Base-by-base conservation (phyloP, 2,113 vertebrate species). In the Saccopteryx leptura region DNA sequence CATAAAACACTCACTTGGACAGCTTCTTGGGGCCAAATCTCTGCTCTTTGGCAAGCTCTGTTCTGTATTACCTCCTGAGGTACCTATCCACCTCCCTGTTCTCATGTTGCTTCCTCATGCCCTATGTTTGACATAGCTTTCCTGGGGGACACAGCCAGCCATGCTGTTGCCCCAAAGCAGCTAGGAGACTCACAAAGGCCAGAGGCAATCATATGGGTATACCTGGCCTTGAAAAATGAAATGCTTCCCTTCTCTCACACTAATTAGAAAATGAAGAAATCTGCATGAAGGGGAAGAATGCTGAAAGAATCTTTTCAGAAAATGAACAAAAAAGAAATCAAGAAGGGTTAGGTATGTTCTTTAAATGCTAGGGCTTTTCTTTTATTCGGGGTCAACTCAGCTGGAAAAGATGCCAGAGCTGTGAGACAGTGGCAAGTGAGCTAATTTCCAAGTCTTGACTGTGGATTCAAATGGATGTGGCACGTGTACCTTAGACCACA, bases 261-360 rank as follows among this genome's bases (percentile, higher is more conserved):
- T 31, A 78, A 12, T 81, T 56, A 91, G 46, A 74, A 63, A 92
- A 88, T 94, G 33, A 91, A 39, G 58, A 50, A 2, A 76, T 88
- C 50, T 85, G 12, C 72, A 88, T 96, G 71, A 88, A 88, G 5
- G 14, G 48, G 39, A 94, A 89, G 56, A 86, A 28, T 83, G 19
- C 23, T 93, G 9, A 88, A 26, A 81, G 28, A 88, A 94, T 78
- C 39, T 31, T 88, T 91, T 48, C 7, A 94, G 87, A 84, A 93
- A 94, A 74, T 91, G 52, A 93, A 86, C 18, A 33, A 83, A 93
- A 96, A 79, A n/a, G 46, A 87, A 90, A 68, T 19, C n/a, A 88
- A 78, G 52, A 87, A 58, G 18, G 23, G n/a, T 7, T 88, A 13
- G 54, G 14, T 2, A 33, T 84, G 21, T 61, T 95, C 56, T 91